Evolutionary conservation across 2,113 vertebrate genomes (phyloP).

Genomic region (Grammomys surdaster): DNA sequence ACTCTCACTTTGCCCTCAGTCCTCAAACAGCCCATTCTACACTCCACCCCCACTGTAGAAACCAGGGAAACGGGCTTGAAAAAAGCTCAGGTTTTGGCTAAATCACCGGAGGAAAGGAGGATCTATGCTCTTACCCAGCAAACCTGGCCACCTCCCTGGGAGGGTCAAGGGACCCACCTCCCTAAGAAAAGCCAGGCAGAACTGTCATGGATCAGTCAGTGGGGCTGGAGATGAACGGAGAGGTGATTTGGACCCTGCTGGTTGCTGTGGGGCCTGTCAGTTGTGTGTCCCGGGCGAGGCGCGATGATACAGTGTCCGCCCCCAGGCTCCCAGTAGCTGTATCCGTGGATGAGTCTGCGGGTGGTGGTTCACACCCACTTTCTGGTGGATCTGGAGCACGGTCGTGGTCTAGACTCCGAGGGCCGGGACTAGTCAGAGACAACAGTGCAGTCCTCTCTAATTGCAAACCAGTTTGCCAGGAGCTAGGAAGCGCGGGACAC

Average conservation of each 20-base stretch:
- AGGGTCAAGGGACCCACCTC: rapidly evolving
- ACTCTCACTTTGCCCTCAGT: background rate
- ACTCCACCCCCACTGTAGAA: background rate
- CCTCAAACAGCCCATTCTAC: background rate
- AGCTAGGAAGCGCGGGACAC: no score
- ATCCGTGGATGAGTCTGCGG: no score
- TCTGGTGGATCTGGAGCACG: background rate
- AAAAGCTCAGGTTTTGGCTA: background rate
- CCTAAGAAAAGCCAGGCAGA: rapidly evolving
- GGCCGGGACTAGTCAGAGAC: background rate
- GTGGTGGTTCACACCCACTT: background rate
- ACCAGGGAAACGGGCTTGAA: background rate
- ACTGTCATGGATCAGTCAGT: background rate
- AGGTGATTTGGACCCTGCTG: background rate
- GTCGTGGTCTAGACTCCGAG: no score
- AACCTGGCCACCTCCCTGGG: background rate
- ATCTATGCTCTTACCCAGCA: background rate
- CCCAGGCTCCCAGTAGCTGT: background rate
- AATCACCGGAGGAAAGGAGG: background rate
- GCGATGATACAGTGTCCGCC: background rate
- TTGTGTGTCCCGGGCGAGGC: background rate
- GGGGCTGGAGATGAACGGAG: background rate
- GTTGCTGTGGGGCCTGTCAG: background rate
- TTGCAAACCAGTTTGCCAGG: no score
- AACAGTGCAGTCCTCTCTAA: background rate